phyloP scores from a whole-genome alignment of 2,113 vertebrate species.

The Haemorhous mexicanus region DNA sequence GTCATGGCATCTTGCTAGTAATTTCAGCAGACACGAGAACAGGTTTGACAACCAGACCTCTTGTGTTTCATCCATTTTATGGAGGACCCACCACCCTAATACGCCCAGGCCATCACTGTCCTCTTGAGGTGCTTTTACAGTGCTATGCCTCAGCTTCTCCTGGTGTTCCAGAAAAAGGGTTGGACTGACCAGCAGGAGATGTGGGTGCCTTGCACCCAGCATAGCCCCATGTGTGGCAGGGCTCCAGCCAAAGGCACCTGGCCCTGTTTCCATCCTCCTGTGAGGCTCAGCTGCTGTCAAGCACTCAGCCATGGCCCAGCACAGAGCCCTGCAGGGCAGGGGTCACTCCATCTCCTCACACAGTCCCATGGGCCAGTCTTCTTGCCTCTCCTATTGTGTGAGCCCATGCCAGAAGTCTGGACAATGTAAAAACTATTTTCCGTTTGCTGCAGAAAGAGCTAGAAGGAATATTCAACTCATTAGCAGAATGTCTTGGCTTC shows the following conservation, averaged over 20 bases:
- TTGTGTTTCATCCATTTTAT: not conserved
- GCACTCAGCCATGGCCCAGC: fast-evolving
- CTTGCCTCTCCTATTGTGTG: not conserved
- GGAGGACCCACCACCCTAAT: not conserved
- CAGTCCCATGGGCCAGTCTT: not conserved
- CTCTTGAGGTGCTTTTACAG: not conserved
- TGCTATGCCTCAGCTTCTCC: not conserved
- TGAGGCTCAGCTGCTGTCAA: not conserved
- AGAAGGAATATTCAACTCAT: slow-evolving; percentile 37
- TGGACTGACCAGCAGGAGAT: fast-evolving
- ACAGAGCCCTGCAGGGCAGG: not conserved
- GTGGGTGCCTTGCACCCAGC: not conserved
- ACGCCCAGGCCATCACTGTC: not conserved
- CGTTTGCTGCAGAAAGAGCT: slow-evolving; percentile 2
- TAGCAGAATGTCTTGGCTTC: slow-evolving; percentile 43
- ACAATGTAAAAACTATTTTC: not conserved
- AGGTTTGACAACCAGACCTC: not conserved
- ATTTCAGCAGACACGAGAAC: not conserved
- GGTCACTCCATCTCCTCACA: fast-evolving
- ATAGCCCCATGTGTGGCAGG: not conserved
- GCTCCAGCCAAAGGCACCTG: not conserved
- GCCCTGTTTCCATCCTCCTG: not conserved
- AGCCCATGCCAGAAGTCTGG: not conserved
- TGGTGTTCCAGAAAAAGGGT: not conserved
- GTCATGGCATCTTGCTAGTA: not conserved